Evolutionary conservation across 2,888 invertebrate genomes (phyloP).

Genomic region (Coelinius sp.): DNA sequence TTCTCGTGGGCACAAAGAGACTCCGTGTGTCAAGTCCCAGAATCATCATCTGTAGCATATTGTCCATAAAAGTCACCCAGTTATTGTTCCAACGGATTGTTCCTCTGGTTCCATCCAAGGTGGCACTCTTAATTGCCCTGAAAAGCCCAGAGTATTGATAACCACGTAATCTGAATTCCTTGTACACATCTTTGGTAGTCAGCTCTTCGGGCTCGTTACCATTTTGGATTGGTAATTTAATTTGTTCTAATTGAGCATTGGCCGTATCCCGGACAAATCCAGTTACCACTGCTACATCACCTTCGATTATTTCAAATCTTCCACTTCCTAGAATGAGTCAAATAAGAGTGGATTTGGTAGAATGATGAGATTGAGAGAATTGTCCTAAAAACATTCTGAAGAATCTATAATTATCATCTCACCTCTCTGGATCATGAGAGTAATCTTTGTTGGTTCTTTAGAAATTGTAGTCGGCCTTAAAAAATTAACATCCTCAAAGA

Average conservation of each 20-base stretch:
- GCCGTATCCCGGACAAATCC: constrained; percentile 78
- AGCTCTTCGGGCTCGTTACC: constrained; percentile 46
- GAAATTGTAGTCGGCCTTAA: constrained; percentile 86
- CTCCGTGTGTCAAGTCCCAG: constrained; percentile 69
- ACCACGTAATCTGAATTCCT: constrained; percentile 72
- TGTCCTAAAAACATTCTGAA: neutral
- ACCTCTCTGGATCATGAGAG: constrained; percentile 75
- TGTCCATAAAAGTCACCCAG: constrained; percentile 81
- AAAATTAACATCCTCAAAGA: constrained; percentile 88
- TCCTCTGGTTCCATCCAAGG: constrained; percentile 68
- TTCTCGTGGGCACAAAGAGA: constrained; percentile 75
- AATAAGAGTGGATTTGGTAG: neutral
- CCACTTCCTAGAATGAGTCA: constrained; percentile 54
- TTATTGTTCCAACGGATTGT: constrained; percentile 74
- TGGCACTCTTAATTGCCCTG: constrained; percentile 71
- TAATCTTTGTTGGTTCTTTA: constrained; percentile 74
- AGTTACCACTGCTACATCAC: constrained; percentile 79
- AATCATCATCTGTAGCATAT: constrained; percentile 77
- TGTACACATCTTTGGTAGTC: constrained; percentile 43
- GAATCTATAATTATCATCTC: neutral
- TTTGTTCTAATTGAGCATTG: constrained; percentile 60
- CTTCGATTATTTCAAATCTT: constrained; percentile 76
- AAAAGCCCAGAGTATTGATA: constrained; percentile 74
- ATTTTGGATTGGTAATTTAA: constrained; percentile 53
- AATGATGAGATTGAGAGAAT: too few relatives aligned